Percentiles rank a stretch among this genome's conserved stretches.
Conservation (phyloP, 2,113 vertebrate genomes). For the Nerophis ophidion region DNA sequence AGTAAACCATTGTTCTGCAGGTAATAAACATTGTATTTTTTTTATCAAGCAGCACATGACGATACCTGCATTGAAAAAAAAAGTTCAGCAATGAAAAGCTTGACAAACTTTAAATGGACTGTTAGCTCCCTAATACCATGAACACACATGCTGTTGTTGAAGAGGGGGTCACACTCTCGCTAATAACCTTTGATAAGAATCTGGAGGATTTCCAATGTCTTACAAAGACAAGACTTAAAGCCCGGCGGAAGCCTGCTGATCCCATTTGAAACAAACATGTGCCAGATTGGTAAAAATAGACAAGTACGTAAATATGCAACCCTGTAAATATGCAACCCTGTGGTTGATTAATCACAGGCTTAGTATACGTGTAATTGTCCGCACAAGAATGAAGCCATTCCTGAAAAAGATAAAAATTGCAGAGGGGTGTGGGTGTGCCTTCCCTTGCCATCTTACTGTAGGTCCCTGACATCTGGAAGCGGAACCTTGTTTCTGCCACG, state of each 20-base stretch:
- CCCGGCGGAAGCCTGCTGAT: constrained; percentile 23
- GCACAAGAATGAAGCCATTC: constrained; percentile 27
- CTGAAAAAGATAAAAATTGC: constrained; percentile 52
- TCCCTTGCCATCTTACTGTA: constrained; percentile 42
- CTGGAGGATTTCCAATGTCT: constrained; percentile 50
- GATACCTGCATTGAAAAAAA: constrained; percentile 20
- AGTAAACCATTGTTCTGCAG: neutral
- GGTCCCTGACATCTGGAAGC: constrained; percentile 49
- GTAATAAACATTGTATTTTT: constrained; percentile 5
- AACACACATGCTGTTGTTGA: constrained; percentile 33
- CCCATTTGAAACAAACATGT: constrained; percentile 31
- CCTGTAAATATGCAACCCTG: constrained; percentile 22
- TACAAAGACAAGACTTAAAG: constrained; percentile 30
- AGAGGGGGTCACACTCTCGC: constrained; percentile 40
- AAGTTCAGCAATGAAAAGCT: constrained; percentile 8
- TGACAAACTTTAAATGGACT: constrained; percentile 33
- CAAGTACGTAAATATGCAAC: constrained; percentile 13
- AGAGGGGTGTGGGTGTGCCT: constrained; percentile 21
- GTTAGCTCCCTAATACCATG: neutral
- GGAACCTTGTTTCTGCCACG: constrained; percentile 48
- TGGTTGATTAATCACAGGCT: constrained; percentile 21
- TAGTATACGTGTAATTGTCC: constrained; percentile 29
- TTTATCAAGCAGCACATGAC: constrained; percentile 13
- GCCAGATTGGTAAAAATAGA: constrained; percentile 41
- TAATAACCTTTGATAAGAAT: constrained; percentile 59